These are phyloP conservation scores for Agriopis leucophaearia DNA, from an alignment of 2,888 invertebrate species.

Conservation along the genomic window DNA sequence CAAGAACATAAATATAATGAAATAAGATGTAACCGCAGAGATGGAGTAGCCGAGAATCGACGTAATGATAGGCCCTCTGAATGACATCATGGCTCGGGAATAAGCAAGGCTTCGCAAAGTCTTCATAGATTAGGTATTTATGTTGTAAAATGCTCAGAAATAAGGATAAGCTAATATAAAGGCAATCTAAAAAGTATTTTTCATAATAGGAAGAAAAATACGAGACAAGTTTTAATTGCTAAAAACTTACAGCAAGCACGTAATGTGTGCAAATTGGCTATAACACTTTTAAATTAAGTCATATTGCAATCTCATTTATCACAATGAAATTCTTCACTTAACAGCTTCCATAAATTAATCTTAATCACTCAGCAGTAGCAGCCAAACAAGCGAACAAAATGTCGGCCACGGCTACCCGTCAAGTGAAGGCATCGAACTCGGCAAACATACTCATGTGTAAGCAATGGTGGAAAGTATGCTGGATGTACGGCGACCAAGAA, in stretches of 20 bases:
- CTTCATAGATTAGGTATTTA: not conserved
- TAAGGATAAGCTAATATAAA: not conserved
- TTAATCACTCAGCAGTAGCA: slow-evolving; percentile 43
- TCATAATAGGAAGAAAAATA: no score
- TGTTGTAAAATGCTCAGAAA: not conserved
- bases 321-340: slow-evolving; percentile 10
- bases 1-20: slow-evolving; percentile 52
- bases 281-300: slow-evolving; percentile 8
- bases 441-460: slow-evolving; percentile 93
- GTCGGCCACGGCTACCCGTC: slow-evolving; percentile 83
- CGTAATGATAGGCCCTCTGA: slow-evolving; percentile 24
- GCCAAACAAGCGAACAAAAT: slow-evolving; percentile 60
- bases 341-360: slow-evolving; percentile 43
- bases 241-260: no score
- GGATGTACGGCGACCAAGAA: slow-evolving; percentile 94
- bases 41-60: slow-evolving; percentile 33
- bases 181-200: no score
- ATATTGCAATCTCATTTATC: slow-evolving; percentile 28
- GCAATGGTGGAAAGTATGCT: slow-evolving; percentile 96
- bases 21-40: slow-evolving; percentile 40
- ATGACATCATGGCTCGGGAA: not conserved
- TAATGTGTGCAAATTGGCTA: not conserved
- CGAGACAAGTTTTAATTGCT: no score
- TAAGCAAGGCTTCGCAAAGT: not conserved
- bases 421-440: slow-evolving; percentile 84